phyloP scores from a whole-genome alignment of 2,113 vertebrate species.

The Hirundichthys speculiger region DNA sequence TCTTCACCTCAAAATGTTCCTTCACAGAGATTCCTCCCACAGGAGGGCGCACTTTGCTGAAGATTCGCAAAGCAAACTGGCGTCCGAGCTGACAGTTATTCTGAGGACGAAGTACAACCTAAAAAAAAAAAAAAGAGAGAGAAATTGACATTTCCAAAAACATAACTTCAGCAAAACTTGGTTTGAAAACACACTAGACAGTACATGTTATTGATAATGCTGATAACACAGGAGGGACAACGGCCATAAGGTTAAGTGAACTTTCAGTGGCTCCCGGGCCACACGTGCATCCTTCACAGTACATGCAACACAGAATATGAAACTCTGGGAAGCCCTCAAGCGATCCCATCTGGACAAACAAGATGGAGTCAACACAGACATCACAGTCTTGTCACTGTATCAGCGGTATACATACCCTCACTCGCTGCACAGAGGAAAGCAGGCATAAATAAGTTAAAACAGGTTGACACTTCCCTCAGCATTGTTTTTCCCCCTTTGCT shows the following conservation, averaged over 20 bases:
- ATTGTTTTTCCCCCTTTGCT: neutral
- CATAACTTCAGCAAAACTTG: neutral
- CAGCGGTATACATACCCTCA: constrained; percentile 80
- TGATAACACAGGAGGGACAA: constrained; percentile 21
- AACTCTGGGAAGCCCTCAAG: neutral
- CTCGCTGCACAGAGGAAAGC: constrained; percentile 78
- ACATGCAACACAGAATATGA: constrained; percentile 54
- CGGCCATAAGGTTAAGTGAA: neutral
- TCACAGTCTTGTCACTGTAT: constrained; percentile 19
- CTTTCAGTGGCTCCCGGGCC: constrained; percentile 5
- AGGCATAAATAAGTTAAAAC: constrained; percentile 45
- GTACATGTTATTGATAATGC: neutral
- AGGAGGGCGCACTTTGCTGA: constrained; percentile 97
- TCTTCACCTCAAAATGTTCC: constrained; percentile 96
- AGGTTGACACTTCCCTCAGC: neutral
- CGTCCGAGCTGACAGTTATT: constrained; percentile 91
- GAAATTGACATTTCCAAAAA: neutral
- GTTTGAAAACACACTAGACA: neutral
- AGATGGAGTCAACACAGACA: constrained; percentile 42
- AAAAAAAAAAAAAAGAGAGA: constrained; percentile 36
- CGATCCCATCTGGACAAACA: constrained; percentile 39
- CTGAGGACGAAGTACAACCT: constrained; percentile 98
- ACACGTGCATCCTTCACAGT: constrained; percentile 25
- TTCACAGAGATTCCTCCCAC: constrained; percentile 99
- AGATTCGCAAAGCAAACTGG: constrained; percentile 94